A percentile compares a stretch with the other conserved stretches of the same genome.
Evolutionary conservation across 2,113 vertebrate genomes (phyloP).

Genomic region (Cyprinodon tularosa): DNA sequence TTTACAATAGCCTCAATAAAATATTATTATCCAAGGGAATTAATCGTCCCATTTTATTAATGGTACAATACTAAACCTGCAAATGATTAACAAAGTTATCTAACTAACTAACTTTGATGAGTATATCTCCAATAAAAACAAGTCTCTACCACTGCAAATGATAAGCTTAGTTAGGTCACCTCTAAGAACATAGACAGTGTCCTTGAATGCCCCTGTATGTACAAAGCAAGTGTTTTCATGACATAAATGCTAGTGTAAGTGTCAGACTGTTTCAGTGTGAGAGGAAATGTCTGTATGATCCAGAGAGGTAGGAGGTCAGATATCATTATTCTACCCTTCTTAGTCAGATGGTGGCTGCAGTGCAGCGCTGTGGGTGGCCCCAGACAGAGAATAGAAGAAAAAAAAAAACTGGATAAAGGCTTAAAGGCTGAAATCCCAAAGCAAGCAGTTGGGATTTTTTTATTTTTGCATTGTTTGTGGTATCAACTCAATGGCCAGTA

Average conservation of each 20-base stretch:
- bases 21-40: background rate
- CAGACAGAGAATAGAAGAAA: slow-evolving; percentile 25
- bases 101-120: background rate
- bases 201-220: background rate
- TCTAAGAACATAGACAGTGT: slow-evolving; percentile 7
- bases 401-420: slow-evolving; percentile 5
- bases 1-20: background rate
- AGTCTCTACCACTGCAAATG: slow-evolving; percentile 13
- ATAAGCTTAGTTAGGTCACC: slow-evolving; percentile 15
- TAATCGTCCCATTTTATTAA: background rate
- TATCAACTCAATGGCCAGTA: slow-evolving; percentile 16
- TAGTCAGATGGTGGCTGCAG: slow-evolving; percentile 22
- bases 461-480: slow-evolving; percentile 36
- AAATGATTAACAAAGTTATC: background rate
- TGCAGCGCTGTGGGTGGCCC: slow-evolving; percentile 50
- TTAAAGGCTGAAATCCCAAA: slow-evolving; percentile 24
- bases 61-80: background rate
- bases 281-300: slow-evolving; percentile 41
- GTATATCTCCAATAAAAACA: background rate
- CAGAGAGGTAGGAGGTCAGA: slow-evolving; percentile 51
- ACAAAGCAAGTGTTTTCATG: slow-evolving; percentile 1
- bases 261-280: slow-evolving; percentile 14
- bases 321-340: slow-evolving; percentile 35
- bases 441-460: slow-evolving; percentile 12
- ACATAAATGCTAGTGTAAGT: background rate